phyloP scores from a whole-genome alignment of 1,140 invertebrate genomes.

The Drosophila truncata region DNA sequence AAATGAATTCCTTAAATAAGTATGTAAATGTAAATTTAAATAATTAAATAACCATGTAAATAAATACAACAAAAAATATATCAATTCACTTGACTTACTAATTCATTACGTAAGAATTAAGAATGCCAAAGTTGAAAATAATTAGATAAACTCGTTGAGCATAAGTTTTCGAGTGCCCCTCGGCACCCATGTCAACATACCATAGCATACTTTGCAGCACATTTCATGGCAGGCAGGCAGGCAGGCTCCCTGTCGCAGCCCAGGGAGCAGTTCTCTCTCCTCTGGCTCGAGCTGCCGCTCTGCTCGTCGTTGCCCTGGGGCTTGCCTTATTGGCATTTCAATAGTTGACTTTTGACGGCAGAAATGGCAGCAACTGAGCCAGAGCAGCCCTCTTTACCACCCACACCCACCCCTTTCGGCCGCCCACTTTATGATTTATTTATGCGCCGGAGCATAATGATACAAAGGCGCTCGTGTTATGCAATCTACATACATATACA shows the following conservation, averaged over 20 bases:
- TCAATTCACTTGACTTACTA: not conserved
- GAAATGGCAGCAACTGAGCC: conserved; percentile 20
- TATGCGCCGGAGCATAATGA: conserved; percentile 76
- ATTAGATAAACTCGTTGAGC: not conserved
- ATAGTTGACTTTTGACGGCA: conserved; percentile 70
- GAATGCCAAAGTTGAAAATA: not conserved
- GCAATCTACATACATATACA: conserved; percentile 79
- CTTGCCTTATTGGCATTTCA: conserved; percentile 79
- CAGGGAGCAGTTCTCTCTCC: conserved; percentile 17
- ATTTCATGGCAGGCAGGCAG: conserved; percentile 56
- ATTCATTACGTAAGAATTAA: not conserved
- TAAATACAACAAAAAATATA: not conserved
- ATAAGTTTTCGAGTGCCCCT: conserved; percentile 6
- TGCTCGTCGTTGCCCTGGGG: conserved; percentile 38
- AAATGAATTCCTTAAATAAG: not conserved
- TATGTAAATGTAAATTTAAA: not conserved
- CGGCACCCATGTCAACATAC: conserved; percentile 32
- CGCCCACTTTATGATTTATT: conserved; percentile 74
- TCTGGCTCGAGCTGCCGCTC: not conserved
- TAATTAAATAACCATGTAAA: not conserved
- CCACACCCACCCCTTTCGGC: conserved; percentile 1
- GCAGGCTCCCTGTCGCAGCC: conserved; percentile 22
- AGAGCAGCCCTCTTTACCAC: conserved; percentile 1
- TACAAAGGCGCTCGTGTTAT: conserved; percentile 77
- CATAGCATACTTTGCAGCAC: conserved; percentile 61